Evolutionary conservation across 2,797 vertebrate genomes (phyloP).

Genomic region (Onychomys arenicola): DNA sequence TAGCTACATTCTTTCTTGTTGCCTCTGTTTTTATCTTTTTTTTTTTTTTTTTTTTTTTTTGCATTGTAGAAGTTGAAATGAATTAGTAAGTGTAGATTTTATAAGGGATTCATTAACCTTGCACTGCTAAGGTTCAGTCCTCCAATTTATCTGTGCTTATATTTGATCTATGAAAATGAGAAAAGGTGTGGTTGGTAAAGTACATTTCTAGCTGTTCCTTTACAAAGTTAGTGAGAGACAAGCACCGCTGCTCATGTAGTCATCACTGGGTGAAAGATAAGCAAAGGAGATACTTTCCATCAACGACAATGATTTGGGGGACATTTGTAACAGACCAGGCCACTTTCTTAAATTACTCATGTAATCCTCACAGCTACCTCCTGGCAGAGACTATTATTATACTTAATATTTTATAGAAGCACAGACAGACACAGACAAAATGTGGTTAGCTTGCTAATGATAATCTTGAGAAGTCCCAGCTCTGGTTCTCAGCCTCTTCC

Average conservation of each 20-base stretch:
- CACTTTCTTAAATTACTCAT: not conserved
- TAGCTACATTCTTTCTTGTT: not conserved
- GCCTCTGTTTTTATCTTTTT: not conserved
- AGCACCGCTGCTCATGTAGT: not conserved
- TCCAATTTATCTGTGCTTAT: not conserved
- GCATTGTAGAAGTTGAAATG: not conserved
- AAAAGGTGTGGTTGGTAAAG: not conserved
- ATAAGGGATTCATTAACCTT: not conserved
- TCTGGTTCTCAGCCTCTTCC: not conserved
- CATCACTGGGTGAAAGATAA: conserved; percentile 8
- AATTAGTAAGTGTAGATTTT: not conserved
- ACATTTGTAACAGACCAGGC: not conserved
- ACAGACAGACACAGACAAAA: not conserved
- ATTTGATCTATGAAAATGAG: not conserved
- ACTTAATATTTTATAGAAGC: not conserved
- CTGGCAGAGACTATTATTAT: not conserved
- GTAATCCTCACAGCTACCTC: not conserved
- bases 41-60: not conserved
- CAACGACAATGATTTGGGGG: not conserved
- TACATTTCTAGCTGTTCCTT: not conserved
- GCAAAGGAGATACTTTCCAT: not conserved
- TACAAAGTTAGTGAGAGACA: not conserved
- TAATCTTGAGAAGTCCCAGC: not conserved
- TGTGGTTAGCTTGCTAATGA: not conserved
- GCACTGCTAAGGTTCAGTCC: not conserved